Base-by-base conservation (phyloP, 2,888 invertebrate genomes). In the Gasteruption jaculator region DNA sequence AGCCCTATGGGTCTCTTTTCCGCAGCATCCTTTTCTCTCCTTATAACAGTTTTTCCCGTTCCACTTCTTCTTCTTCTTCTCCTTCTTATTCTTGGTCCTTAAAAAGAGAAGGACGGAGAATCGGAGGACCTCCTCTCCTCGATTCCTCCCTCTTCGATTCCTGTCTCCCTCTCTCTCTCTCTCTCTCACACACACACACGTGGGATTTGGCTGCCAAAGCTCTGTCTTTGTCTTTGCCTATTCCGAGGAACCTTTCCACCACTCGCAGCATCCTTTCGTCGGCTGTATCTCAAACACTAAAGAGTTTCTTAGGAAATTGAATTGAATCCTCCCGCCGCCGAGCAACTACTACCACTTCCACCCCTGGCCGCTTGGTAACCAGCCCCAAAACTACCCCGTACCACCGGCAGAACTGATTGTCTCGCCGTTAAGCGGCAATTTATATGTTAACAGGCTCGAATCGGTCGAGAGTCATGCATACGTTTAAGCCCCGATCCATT, bases 271-370 rank as follows among this genome's bases (percentile, higher is more conserved):
- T 58, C 50, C 56, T 57, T 57, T 60, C 55, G 53, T 37, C 55
- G 59, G 55, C 57, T 60, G 59, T 60, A 63, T 65, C 60, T 61
- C 60, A 58, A 60, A 58, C 56, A 51, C 63, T 64, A 59, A 63
- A 63, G 61, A 63, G 57, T 64, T 62, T 61, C 62, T 57, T 61
- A 58, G 59, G 54, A 65, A 68, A 64, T 62, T 64, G 60, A 66
- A 68, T 67, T 60, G 61, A 59, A 68, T 59, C 25, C 38, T 22
- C 29, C 7, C 12, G 10, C n/a, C 10, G n/a, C 12, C 16, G 20
- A 12, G 11, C 25, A 6, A 11, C 7, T 27, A 35, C 38, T 39
- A 47, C 37, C 42, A 35, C 35, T 14, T 5, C 12, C 25, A 11
- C 25, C 36, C 22, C 36, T n/a, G 27, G 11, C 27, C 5, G 11